Conservation (phyloP, 2,888 invertebrate genomes). For the Dryocosmus kuriphilus region DNA sequence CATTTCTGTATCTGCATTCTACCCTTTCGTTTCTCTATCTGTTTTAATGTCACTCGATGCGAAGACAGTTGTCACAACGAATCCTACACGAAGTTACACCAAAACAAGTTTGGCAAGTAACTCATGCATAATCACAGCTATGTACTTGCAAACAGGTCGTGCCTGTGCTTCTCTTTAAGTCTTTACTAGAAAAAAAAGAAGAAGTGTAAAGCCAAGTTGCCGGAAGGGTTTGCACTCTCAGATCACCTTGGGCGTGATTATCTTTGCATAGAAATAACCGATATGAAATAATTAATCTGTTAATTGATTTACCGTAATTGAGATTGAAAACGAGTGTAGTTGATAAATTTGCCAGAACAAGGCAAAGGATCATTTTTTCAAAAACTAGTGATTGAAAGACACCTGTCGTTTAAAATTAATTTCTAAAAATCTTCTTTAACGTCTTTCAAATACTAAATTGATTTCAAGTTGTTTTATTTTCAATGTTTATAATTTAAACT, state of each 20-base stretch:
- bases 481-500: no score
- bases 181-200: background rate
- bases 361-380: background rate
- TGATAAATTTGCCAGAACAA: background rate
- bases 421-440: no score
- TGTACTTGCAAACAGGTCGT: constrained; percentile 24
- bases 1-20: background rate
- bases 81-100: constrained; percentile 57
- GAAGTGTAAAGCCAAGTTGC: constrained; percentile 25
- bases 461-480: no score
- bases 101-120: constrained; percentile 72
- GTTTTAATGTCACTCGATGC: constrained; percentile 2
- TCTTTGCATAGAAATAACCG: background rate
- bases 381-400: background rate
- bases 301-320: background rate
- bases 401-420: no score
- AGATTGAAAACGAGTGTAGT: background rate
- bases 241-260: constrained; percentile 11
- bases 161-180: constrained; percentile 16
- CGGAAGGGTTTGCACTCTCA: constrained; percentile 15
- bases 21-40: constrained; percentile 43
- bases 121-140: constrained; percentile 44
- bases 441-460: no score
- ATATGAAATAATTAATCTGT: constrained; percentile 10
- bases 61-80: constrained; percentile 45